These are phyloP conservation scores for Ictalurus furcatus DNA, from an alignment of 2,113 vertebrate genomes.

Conservation along the genomic window DNA sequence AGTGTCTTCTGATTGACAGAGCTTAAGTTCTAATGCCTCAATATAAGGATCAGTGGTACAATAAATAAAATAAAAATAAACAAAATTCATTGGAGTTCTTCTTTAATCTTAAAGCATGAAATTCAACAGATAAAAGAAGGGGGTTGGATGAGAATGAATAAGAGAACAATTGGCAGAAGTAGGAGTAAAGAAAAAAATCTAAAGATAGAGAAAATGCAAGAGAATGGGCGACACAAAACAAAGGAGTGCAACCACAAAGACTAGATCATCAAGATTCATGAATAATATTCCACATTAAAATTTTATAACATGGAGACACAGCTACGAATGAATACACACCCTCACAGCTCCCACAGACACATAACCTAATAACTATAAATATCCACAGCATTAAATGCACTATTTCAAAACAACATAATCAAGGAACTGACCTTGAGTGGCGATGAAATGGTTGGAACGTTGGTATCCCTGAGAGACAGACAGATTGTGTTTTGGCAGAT, in stretches of 20 bases:
- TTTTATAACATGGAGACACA: slow-evolving; percentile 28
- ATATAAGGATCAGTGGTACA: not conserved
- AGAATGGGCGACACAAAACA: not conserved
- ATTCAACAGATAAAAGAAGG: not conserved
- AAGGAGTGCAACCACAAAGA: slow-evolving; percentile 1
- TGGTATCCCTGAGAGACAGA: slow-evolving; percentile 87
- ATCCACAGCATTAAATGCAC: not conserved
- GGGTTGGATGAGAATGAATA: slow-evolving; percentile 43
- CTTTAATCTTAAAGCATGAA: not conserved
- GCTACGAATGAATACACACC: not conserved
- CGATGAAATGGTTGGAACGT: slow-evolving; percentile 96
- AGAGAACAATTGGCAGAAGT: slow-evolving; percentile 38
- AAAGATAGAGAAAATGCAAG: slow-evolving; percentile 30
- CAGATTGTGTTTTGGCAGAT: slow-evolving; percentile 27
- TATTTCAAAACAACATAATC: not conserved
- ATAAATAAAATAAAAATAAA: not conserved
- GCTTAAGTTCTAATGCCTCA: not conserved
- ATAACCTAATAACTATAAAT: not conserved
- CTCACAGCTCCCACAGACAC: not conserved
- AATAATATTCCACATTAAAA: slow-evolving; percentile 36
- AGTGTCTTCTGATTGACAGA: not conserved
- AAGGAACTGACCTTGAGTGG: slow-evolving; percentile 88
- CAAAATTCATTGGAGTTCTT: not conserved
- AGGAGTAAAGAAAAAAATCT: slow-evolving; percentile 42
- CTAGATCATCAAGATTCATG: slow-evolving; percentile 26